Conservation (phyloP, 2,113 vertebrate species). For the Hemibates koningsi region DNA sequence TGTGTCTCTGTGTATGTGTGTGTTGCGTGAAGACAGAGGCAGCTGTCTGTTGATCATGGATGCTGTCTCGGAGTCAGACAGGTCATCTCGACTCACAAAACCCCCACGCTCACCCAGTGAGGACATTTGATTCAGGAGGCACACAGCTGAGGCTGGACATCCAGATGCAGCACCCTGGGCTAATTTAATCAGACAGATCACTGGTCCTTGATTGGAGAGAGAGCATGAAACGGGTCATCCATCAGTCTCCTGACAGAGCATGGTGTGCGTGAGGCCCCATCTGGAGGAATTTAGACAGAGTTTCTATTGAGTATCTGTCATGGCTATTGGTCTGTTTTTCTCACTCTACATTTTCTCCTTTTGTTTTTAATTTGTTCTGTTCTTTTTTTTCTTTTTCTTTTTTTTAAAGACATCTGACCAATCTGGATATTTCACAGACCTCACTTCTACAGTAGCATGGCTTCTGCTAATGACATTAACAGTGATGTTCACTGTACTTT, state of each 20-base stretch:
- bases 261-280: background rate
- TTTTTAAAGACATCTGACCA: background rate
- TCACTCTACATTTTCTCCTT: background rate
- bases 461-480: background rate
- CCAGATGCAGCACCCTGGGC: conserved; percentile 14
- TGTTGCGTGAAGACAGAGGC: background rate
- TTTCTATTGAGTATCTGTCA: background rate
- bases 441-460: background rate
- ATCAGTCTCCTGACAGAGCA: conserved; percentile 1
- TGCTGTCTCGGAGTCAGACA: conserved; percentile 17
- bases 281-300: background rate
- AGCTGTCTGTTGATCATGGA: conserved; percentile 30
- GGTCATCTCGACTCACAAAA: conserved; percentile 33
- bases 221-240: conserved; percentile 11
- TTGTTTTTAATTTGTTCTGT: background rate
- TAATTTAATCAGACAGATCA: conserved; percentile 46
- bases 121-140: conserved; percentile 22
- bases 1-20: background rate
- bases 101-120: background rate
- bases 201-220: conserved; percentile 18
- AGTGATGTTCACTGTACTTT: background rate
- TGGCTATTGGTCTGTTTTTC: background rate
- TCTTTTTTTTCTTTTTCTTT: background rate
- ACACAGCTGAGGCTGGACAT: conserved; percentile 48
- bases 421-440: background rate